Evolutionary conservation across 2,888 invertebrate species (phyloP), one percentile per base, ranked within the genome.

Genomic region (Clepsis dumicolana): DNA sequence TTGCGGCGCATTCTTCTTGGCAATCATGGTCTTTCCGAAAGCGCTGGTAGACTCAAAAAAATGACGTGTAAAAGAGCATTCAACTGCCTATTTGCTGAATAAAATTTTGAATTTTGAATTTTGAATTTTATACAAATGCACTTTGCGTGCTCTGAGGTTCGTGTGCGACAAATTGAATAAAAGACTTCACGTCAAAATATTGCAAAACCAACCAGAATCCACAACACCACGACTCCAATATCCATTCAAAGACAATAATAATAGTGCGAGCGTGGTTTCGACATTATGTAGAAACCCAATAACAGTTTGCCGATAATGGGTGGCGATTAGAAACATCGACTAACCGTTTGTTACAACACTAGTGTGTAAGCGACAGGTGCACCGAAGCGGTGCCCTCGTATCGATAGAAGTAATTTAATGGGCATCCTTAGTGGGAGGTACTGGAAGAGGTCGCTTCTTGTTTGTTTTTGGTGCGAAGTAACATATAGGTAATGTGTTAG

Each of bases 321-420:
- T n/a, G 44, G 38, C 52, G 18, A 65, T 68, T 60, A 74, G 59
- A 44, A 64, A 71, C 35, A 44, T 56, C 56, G 64, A 54, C 38
- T 25, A 78, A 81, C 77, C 80, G 81, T 73, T 79, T 80, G 73
- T 77, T 70, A 74, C 83, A 75, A 73, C 83, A 77, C 77, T 79
- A 80, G 66, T 61, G 70, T 82, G 84, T 71, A 57, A 81, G 86
- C 77, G 90, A 88, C 91, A 91, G 91, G 89, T 91, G 91, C 84
- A 83, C 63, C 71, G 73, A 76, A 83, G 81, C 80, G 77, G 71
- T 70, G 76, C 73, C 71, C 68, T 52, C 44, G 25, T 59, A 68
- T 68, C 86, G 85, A 86, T 87, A 88, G 87, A 88, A 87, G 86
- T 81, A 83, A 78, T 88, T 29, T 86, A 86, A 83, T 84, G 86